Conservation (phyloP, 2,888 invertebrate genomes). For the Saturnia japonica region DNA sequence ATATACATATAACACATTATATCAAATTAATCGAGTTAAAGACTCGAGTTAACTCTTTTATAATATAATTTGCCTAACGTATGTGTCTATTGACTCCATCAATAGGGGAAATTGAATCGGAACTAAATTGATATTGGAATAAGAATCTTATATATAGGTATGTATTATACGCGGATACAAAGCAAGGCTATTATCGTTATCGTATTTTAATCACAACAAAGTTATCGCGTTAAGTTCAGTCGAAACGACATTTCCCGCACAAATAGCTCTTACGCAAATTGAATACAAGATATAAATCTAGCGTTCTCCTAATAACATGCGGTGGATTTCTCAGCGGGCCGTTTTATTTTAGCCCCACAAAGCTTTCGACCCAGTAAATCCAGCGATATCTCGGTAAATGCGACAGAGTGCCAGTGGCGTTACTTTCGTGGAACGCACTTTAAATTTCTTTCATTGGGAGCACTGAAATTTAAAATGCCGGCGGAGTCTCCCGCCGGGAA, state of each 20-base stretch:
- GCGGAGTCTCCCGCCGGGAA: constrained; percentile 53
- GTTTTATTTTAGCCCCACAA: constrained; percentile 75
- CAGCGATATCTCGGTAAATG: constrained; percentile 71
- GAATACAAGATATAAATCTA: constrained; percentile 79
- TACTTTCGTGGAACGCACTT: constrained; percentile 71
- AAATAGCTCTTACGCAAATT: constrained; percentile 75
- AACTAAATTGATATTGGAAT: constrained; percentile 19
- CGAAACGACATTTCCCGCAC: constrained; percentile 47
- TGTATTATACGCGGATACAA: constrained; percentile 1
- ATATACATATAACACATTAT: background rate
- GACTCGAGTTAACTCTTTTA: constrained; percentile 5
- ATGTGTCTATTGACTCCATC: constrained; percentile 7
- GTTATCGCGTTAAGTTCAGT: constrained; percentile 47
- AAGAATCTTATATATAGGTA: background rate
- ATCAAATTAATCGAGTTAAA: background rate
- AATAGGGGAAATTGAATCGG: constrained; percentile 6
- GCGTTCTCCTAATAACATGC: constrained; percentile 72
- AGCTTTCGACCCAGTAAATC: constrained; percentile 76
- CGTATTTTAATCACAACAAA: constrained; percentile 50
- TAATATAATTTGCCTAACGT: background rate
- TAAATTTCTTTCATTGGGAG: constrained; percentile 67
- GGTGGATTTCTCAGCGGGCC: constrained; percentile 76
- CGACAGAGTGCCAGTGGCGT: constrained; percentile 71
- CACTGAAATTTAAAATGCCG: constrained; percentile 69
- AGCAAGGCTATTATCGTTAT: constrained; percentile 31